A percentile compares a stretch with the other conserved stretches of the same genome.
Conservation (phyloP, 2,113 vertebrate species). For the Emydura subglobosa region DNA sequence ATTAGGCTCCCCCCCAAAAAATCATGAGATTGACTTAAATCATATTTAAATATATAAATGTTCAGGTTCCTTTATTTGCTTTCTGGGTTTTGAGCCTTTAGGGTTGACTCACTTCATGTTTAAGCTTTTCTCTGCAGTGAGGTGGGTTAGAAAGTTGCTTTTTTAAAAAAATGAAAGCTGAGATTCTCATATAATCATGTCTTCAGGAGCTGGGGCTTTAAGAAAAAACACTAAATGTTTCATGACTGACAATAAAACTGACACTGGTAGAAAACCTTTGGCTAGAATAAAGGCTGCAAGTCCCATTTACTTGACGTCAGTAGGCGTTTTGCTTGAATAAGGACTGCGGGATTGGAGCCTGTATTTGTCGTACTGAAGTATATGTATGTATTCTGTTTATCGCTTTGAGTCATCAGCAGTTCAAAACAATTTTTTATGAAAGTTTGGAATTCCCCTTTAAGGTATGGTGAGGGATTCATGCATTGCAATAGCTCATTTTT, state of each 20-base stretch:
- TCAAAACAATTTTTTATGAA: conserved; percentile 32
- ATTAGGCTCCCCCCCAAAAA: background rate
- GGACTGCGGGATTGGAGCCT: background rate
- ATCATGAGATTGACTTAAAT: background rate
- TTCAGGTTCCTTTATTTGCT: background rate
- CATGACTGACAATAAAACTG: background rate
- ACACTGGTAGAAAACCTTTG: background rate
- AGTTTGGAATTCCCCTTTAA: conserved; percentile 72
- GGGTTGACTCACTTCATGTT: background rate
- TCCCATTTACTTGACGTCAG: background rate
- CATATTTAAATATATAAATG: background rate
- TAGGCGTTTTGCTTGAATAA: background rate
- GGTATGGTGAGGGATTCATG: conserved; percentile 50
- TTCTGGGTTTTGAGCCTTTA: background rate
- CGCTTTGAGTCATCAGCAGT: background rate
- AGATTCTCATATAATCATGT: background rate
- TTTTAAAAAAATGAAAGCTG: background rate
- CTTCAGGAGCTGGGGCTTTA: background rate
- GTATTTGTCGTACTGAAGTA: background rate
- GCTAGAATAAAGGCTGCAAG: no score
- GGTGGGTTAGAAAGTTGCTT: background rate
- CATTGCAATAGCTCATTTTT: conserved; percentile 54
- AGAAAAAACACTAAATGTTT: background rate
- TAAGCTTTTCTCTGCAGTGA: background rate
- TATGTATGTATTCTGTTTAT: background rate